Base-by-base conservation (phyloP, 2,113 vertebrate species). In the Pontoporia blainvillei region DNA sequence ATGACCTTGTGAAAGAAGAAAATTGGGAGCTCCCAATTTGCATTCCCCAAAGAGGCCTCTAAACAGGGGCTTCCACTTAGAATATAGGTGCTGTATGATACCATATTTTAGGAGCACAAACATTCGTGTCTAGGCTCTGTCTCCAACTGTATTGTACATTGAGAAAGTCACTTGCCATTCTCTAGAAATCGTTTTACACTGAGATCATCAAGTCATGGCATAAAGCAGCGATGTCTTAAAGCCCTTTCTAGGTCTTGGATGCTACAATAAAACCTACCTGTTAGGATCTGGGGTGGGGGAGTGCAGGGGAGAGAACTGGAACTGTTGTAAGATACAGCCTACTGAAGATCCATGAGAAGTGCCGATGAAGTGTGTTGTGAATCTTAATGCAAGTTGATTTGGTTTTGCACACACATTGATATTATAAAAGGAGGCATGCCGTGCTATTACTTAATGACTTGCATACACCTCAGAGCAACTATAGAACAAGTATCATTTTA, bases 401-500 rank as follows among this genome's bases (percentile, higher is more conserved):
- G 52, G 5, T 90, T 92, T 75, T 79, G 13, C 8, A 52, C 39
- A 79, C 0, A 0, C 44, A 41, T 12, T 88, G 85, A 81, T 57
- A 89, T 90, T 84, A 54, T 64, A 79, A 86, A 88, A 61, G 1
- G 2, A 94, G 46, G 29, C 12, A 46, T 91, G 31, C 34, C 73
- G 17, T 52, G 61, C 52, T 81, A 36, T 72, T 78, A 64, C 44
- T 86, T 93, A 91, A 91, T 89, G 93, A 61, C 44, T 73, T 75
- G 12, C 41, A 66, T 31, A 61, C 11, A 59, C 64, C 76, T 64
- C 57, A 78, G 57, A 87, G 81, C 67, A 93, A 87, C 86, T 54
- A 66, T 3, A 36, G 72, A 86, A 90, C 34, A 84, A 90, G 59
- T 85, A 86, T 62, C 41, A 91, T 90, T 96, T 95, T 91, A 91